These are phyloP conservation scores for Dufourea novaeangliae DNA, from an alignment of 1,140 invertebrate genomes.

Conservation along the genomic window DNA sequence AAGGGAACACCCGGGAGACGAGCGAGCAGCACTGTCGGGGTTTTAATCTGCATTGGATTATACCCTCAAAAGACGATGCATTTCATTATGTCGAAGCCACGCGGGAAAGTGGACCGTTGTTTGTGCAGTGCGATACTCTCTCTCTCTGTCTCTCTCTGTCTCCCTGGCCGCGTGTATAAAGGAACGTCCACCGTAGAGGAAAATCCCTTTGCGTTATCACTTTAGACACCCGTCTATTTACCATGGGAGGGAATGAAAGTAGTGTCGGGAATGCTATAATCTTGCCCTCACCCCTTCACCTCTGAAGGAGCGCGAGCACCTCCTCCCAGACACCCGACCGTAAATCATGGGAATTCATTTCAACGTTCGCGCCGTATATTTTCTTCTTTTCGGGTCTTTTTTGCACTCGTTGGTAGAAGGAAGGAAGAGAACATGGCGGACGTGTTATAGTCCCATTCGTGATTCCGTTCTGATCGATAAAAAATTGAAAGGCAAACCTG, in stretches of 20 bases:
- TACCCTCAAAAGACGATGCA: constrained; percentile 69
- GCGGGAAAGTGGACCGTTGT: constrained; percentile 57
- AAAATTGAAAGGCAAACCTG: background rate
- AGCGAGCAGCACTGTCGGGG: constrained; percentile 20
- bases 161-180: constrained; percentile 32
- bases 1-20: constrained; percentile 15
- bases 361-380: background rate
- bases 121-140: too few relatives aligned
- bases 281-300: background rate
- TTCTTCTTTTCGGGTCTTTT: background rate
- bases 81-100: constrained; percentile 68
- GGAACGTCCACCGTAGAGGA: constrained; percentile 24
- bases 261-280: constrained; percentile 30
- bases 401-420: too few relatives aligned
- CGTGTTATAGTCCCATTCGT: background rate
- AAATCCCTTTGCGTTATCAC: constrained; percentile 57
- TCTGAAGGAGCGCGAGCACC: too few relatives aligned
- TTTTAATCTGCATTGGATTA: constrained; percentile 73
- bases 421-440: too few relatives aligned
- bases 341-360: constrained; percentile 39
- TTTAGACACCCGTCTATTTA: constrained; percentile 61
- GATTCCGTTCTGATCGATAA: constrained; percentile 18
- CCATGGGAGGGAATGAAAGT: constrained; percentile 36
- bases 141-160: background rate
- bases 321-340: too few relatives aligned